Base-by-base conservation (phyloP, 2,113 vertebrate genomes). In the Helogale parvula region DNA sequence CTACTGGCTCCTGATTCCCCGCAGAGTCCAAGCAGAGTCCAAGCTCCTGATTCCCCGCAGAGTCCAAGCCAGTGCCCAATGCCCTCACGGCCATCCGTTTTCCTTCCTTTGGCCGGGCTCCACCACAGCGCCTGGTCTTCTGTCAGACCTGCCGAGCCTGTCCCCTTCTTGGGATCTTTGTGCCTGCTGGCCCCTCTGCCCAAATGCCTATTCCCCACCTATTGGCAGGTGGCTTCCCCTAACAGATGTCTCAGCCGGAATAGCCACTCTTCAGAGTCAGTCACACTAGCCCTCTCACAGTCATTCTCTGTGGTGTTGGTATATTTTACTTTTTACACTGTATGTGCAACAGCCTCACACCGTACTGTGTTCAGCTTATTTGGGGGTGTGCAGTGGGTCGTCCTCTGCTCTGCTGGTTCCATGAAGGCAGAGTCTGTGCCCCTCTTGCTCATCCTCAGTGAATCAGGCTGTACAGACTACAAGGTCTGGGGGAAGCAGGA, bases 21-120 rank as follows among this genome's bases (percentile, higher is more conserved):
- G 0, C 29, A 52, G 68, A 31, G 38, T 54, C n/a, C 69, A 81
- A 69, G 33, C 31, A 27, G 74, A n/a, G n/a, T n/a, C n/a, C n/a
- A n/a, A n/a, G 19, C 16, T 74, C 31, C 54, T 68, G 38, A 52
- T 27, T 15, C 88, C 27, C 47, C 5, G 0, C 29, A 52, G 68
- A 31, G 3, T 89, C 7, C 68, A 27, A 19, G 63, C n/a, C 82
- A 47, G 31, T 66, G 57, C 19, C 21, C 57, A 13, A 2, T 21
- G 31, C 11, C 31, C 27, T 33, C 0, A 0, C 38, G 54, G 41
- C n/a, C 25, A 33, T 8, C 50, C 35, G 15, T 74, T 29, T 9
- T n/a, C 21, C 15, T 33, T 14, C 47, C 52, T 11, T 0, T 11
- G 29, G n/a, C 77, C 21, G 11, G 3, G 31, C 84, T 63, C 63